Evolutionary conservation across 2,113 vertebrate genomes (phyloP), one percentile per base, ranked within the genome.

Genomic region (Rhizomys pruinosus): DNA sequence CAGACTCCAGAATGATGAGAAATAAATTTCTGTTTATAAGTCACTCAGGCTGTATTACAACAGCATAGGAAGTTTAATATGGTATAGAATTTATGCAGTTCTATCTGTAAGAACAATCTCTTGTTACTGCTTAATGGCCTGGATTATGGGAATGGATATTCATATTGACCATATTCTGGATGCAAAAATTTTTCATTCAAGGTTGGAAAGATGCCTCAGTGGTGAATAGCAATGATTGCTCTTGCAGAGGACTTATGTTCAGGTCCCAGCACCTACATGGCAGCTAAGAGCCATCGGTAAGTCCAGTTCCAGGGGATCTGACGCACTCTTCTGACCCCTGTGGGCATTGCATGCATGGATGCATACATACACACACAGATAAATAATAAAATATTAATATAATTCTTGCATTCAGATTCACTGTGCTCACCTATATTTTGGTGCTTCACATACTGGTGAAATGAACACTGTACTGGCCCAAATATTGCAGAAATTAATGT

Each of bases 381-480:
- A 52, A 52, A 52, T 52, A 52, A 52, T 52, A 52, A 11, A 52
- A 6, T 52, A 52, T 11, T 52, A 7, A 52, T 7, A 52, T 52
- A n/a, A 7, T 52, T 55, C 84, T 92, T 47, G 74, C 7, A 71
- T 34, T 87, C 6, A 59, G 34, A 42, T 72, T 76, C 44, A 77
- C 7, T 73, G 34, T 63, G 63, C 27, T 78, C 32, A 73, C 12
- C 16, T 89, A 25, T 29, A 91, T 86, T 95, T 89, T 93, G 47
- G 73, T 78, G 91, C 52, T 93, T 81, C 61, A 61, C 77, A 73
- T 5, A 84, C 23, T 63, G 64, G 39, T 73, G 52, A 93, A 89
- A 59, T 64, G 20, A 82, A 82, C 23, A 91, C 12, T 72, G 23
- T 78, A 76, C 34, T 71, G 39, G 23, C 1, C 68, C 87, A 93